These are phyloP conservation scores for Cantharis rustica DNA, from an alignment of 2,888 invertebrate species.

Conservation along the genomic window DNA sequence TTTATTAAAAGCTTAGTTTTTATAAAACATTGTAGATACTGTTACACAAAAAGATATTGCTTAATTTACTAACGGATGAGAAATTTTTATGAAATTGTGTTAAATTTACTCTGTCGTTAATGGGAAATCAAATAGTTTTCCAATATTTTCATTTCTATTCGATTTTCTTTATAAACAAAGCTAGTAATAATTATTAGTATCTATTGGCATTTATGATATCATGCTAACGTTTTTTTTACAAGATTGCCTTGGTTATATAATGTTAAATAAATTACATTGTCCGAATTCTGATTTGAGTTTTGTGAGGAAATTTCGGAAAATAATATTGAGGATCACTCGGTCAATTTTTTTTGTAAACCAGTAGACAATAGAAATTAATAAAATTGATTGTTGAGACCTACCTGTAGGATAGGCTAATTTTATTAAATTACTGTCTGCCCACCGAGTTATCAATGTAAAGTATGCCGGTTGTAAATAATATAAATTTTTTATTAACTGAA, in stretches of 20 bases:
- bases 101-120: background rate
- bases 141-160: background rate
- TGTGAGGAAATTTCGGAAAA: background rate
- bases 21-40: background rate
- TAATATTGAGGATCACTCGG: background rate
- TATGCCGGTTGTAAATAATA: background rate
- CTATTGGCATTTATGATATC: background rate
- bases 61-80: background rate
- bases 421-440: background rate
- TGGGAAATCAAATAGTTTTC: background rate
- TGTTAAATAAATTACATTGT: background rate
- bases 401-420: background rate
- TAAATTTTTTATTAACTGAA: background rate
- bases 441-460: background rate
- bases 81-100: too few species aligned
- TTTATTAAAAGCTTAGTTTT: background rate
- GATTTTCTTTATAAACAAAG: background rate
- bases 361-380: background rate
- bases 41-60: background rate
- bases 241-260: background rate
- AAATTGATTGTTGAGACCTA: background rate
- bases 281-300: background rate
- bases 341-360: background rate
- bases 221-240: background rate
- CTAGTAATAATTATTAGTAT: background rate